phyloP scores from a whole-genome alignment of 2,113 vertebrate genomes.

The Camelus dromedarius region DNA sequence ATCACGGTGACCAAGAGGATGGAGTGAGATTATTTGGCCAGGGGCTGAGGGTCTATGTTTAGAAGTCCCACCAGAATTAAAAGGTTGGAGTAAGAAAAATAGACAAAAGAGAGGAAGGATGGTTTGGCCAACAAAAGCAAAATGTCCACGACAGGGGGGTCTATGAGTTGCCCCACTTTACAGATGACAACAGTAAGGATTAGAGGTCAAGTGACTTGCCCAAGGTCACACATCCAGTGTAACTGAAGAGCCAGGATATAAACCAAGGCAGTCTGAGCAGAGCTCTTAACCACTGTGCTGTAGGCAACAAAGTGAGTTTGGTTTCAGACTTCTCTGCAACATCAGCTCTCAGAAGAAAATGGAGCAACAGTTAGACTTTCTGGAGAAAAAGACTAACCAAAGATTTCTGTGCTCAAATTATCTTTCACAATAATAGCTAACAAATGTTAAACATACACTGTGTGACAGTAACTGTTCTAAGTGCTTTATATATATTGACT shows the following conservation, averaged over 20 bases:
- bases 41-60: neutral
- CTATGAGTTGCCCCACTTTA: neutral
- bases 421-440: neutral
- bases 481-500: neutral
- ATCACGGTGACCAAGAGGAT: neutral
- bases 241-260: neutral
- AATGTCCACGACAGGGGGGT: neutral
- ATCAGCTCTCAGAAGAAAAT: slow-evolving; percentile 18
- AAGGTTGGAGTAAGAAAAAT: neutral
- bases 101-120: neutral
- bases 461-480: neutral
- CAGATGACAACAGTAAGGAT: neutral
- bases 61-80: neutral
- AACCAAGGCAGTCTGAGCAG: neutral
- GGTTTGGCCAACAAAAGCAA: neutral
- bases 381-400: neutral
- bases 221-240: neutral
- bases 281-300: neutral
- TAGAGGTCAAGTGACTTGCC: neutral
- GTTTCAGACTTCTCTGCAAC: neutral
- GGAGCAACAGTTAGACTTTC: neutral
- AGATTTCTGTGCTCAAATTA: neutral
- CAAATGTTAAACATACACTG: neutral
- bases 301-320: neutral
- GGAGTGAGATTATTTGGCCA: neutral